Evolutionary conservation across 2,888 invertebrate genomes (phyloP).

Genomic region (Adineta ricciae): DNA sequence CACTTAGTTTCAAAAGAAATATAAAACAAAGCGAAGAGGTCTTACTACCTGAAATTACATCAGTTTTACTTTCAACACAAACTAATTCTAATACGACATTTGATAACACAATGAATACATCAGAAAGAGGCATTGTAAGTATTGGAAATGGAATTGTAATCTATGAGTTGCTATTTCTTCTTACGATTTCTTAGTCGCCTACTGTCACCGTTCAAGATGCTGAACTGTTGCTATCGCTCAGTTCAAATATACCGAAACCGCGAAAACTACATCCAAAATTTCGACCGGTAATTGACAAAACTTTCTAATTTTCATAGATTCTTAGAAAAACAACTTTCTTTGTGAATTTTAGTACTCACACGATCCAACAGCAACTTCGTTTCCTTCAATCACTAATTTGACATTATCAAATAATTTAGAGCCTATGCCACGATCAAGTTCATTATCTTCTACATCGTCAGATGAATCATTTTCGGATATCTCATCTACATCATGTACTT

Average conservation of each 20-base stretch:
- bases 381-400: neutral
- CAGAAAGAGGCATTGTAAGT: neutral
- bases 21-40: neutral
- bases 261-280: slow-evolving; percentile 2
- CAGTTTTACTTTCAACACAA: neutral
- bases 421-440: neutral
- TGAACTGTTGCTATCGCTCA: neutral
- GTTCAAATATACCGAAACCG: neutral
- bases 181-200: neutral
- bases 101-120: neutral
- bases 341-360: neutral
- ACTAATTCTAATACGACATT: neutral
- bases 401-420: neutral
- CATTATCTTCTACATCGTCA: neutral
- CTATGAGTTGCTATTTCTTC: neutral
- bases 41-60: neutral
- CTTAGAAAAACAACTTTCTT: neutral
- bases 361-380: neutral
- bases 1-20: neutral
- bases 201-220: neutral
- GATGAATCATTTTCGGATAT: slow-evolving; percentile 17
- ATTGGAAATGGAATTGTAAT: neutral
- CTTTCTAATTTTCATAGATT: neutral
- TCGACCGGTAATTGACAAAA: neutral
- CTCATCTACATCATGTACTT: neutral